Base-by-base conservation (phyloP, 1,140 invertebrate genomes). In the Drosophila orena region DNA sequence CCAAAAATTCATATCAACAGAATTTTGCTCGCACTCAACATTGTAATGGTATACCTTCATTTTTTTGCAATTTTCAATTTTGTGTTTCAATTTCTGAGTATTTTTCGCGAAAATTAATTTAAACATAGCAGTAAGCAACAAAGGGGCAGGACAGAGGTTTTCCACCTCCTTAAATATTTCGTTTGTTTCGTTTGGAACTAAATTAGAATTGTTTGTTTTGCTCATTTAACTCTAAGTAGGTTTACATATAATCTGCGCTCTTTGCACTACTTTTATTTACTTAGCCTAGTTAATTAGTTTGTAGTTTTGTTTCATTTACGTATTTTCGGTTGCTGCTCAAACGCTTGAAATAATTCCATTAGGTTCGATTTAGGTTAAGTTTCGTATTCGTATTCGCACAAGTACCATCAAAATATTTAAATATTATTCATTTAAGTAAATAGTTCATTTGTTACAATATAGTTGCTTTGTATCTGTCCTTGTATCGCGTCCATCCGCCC, bases 1-100 rank as follows among this genome's bases (percentile, higher is more conserved):
- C 62, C 77, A 70, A 89, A 84, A 89, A 89, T 89, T 89, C 72
- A 88, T 88, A 88, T 88, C 84, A 88, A 88, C 84, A 88, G 84
- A 88, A 88, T 89, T 57, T 35, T 27, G 64, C 35, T 42, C 46
- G 65, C 64, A 20, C 73, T 76, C 46, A 83, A 79, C 61, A 58
- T 80, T 68, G 37, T 53, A 52, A 50, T 62, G 27, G 37, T 50
- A 71, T 57, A 56, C 30, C 2, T 10, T 30, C 30, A 50, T 68
- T 68, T 38, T 80, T 59, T n/a, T n/a, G n/a, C n/a, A n/a, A n/a
- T n/a, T n/a, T n/a, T n/a, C n/a, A n/a, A 30, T 56, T 54, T 62
- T 34, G 22, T 53, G 64, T 61, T 57, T 77, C 62, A 52, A 46
- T 60, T 52, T 77, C 46, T 71, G 74, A 81, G 64, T 81, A 86